phyloP scores from a whole-genome alignment of 2,797 vertebrate species.

The Picus viridis region DNA sequence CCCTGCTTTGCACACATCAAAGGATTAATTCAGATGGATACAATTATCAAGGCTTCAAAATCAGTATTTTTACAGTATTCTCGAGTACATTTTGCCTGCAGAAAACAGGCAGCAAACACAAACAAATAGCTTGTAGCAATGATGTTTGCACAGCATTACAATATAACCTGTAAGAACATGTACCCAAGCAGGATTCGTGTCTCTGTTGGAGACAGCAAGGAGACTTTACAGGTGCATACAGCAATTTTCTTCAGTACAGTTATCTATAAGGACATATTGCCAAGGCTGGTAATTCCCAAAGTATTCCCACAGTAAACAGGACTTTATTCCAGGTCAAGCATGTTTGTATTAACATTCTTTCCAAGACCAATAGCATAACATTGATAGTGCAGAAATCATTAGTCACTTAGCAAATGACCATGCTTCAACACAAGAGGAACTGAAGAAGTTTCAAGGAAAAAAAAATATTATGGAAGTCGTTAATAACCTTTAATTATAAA shows the following conservation, averaged over 20 bases:
- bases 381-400: background rate
- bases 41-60: conserved; percentile 24
- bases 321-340: background rate
- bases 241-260: background rate
- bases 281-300: background rate
- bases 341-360: background rate
- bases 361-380: background rate
- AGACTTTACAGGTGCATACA: background rate
- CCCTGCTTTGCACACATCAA: conserved; percentile 1
- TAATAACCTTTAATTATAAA: conserved; percentile 7
- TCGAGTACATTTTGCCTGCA: background rate
- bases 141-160: background rate
- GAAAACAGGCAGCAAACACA: background rate
- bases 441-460: conserved; percentile 14
- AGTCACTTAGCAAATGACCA: background rate
- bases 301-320: background rate
- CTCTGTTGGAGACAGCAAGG: background rate
- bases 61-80: background rate
- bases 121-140: background rate
- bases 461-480: background rate
- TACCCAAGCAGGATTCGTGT: background rate
- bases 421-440: background rate
- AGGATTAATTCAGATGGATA: conserved; percentile 22
- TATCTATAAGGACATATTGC: background rate
- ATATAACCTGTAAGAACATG: background rate